Percentiles rank a stretch among this genome's conserved stretches.
These are phyloP conservation scores for Penaeus vannamei DNA, from an alignment of 1,140 invertebrate genomes.

Conservation along the genomic window DNA sequence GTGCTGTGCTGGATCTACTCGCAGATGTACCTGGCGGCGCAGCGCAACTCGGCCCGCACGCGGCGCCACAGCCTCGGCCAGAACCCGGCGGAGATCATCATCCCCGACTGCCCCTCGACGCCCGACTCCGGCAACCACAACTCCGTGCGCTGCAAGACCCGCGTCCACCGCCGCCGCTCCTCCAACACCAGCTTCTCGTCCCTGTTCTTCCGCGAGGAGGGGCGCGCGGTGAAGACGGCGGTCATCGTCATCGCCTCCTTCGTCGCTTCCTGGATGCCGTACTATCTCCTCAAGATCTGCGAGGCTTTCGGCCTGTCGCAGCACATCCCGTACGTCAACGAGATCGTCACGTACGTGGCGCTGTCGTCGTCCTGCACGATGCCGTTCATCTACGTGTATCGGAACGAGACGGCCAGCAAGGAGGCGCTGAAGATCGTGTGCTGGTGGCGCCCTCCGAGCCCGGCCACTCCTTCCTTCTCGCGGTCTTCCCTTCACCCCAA, in stretches of 20 bases:
- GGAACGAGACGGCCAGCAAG: conserved; percentile 73
- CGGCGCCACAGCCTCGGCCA: conserved; percentile 75
- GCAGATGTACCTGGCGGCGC: conserved; percentile 76
- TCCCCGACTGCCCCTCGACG: conserved; percentile 63
- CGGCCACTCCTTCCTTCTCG: conserved; percentile 54
- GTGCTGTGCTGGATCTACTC: conserved; percentile 76
- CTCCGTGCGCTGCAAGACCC: conserved; percentile 67
- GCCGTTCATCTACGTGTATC: conserved; percentile 77
- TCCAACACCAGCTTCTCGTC: conserved; percentile 72
- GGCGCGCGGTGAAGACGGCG: conserved; percentile 76
- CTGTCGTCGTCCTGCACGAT: conserved; percentile 70
- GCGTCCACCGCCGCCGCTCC: conserved; percentile 68
- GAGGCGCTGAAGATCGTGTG: conserved; percentile 71
- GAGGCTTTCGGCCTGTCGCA: conserved; percentile 56
- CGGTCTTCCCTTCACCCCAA: conserved; percentile 53
- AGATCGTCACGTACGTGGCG: conserved; percentile 70
- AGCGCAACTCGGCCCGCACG: conserved; percentile 75
- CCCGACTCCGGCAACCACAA: conserved; percentile 67
- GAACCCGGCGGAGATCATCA: conserved; percentile 68
- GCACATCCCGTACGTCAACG: conserved; percentile 54
- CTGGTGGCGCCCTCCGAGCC: conserved; percentile 64
- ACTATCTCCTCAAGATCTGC: conserved; percentile 71
- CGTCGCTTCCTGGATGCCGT: conserved; percentile 75
- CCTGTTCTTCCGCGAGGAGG: conserved; percentile 75
- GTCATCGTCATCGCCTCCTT: conserved; percentile 75